Conservation (phyloP, 2,888 invertebrate genomes). For the Ceraclea dissimilis region DNA sequence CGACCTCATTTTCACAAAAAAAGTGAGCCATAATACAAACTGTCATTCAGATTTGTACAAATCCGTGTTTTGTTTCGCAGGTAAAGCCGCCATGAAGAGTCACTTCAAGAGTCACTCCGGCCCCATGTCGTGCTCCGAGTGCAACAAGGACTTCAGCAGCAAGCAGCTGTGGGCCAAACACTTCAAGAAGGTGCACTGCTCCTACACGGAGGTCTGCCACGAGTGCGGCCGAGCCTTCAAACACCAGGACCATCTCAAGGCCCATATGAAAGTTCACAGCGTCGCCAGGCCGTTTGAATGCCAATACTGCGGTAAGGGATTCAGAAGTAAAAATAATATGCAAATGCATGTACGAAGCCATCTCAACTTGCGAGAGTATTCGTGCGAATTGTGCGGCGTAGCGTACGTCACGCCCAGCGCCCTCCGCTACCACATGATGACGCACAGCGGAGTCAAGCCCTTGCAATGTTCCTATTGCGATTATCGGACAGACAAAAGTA, state of each 20-base stretch:
- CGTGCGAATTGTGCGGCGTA: constrained; percentile 16
- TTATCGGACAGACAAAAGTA: constrained; percentile 16
- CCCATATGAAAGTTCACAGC: constrained; percentile 15
- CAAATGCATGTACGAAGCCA: constrained; percentile 16
- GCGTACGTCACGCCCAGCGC: constrained; percentile 16
- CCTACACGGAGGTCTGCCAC: constrained; percentile 13
- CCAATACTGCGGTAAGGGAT: constrained; percentile 16
- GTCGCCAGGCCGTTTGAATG: constrained; percentile 15
- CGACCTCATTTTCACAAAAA: no score
- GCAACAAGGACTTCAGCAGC: constrained; percentile 15
- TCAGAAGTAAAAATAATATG: constrained; percentile 16
- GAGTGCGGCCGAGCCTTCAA: constrained; percentile 17
- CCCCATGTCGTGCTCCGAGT: constrained; percentile 15
- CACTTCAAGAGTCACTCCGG: constrained; percentile 17
- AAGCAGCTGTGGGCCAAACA: constrained; percentile 16
- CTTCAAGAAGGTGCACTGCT: constrained; percentile 15
- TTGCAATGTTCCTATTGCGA: constrained; percentile 14
- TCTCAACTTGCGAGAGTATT: constrained; percentile 15
- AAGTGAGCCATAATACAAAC: no score
- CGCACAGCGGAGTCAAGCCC: constrained; percentile 14
- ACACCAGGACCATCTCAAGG: constrained; percentile 15
- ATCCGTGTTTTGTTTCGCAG: no score
- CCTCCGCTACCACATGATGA: constrained; percentile 17
- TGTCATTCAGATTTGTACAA: no score
- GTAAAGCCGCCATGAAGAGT: constrained; percentile 14